Percentiles rank a stretch among this genome's conserved stretches.
phyloP scores from a whole-genome alignment of 2,797 vertebrate species.

The Arnoldichthys spilopterus region DNA sequence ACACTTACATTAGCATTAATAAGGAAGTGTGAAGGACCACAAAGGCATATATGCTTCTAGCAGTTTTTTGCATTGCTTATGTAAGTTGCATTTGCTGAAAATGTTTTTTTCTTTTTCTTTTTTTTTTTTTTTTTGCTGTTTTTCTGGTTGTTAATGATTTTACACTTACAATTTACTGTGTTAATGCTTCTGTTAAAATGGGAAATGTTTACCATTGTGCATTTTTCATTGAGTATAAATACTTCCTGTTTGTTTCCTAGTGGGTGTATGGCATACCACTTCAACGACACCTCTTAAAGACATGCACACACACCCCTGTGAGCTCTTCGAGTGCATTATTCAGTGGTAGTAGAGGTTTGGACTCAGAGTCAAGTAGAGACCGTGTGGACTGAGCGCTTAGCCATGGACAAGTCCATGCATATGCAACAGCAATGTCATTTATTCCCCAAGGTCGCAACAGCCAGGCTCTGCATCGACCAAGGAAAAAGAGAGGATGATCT shows the following conservation, averaged over 20 bases:
- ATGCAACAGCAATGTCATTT: constrained; percentile 46
- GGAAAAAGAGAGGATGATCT: constrained; percentile 14
- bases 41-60: too few relatives aligned
- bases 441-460: constrained; percentile 17
- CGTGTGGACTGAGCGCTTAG: constrained; percentile 46
- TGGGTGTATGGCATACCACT: constrained; percentile 27
- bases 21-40: too few relatives aligned
- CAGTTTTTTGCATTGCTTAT: too few relatives aligned
- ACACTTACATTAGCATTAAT: too few relatives aligned
- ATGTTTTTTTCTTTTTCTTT: too few relatives aligned
- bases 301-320: neutral
- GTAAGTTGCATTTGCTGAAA: too few relatives aligned
- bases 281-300: neutral
- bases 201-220: too few relatives aligned
- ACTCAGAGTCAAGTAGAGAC: constrained; percentile 42
- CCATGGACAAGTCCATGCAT: constrained; percentile 51
- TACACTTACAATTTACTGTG: too few relatives aligned
- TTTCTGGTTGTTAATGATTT: too few relatives aligned
- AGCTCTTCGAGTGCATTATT: constrained; percentile 23
- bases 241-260: constrained; percentile 11
- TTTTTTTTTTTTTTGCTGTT: too few relatives aligned
- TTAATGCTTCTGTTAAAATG: too few relatives aligned
- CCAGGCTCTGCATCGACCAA: constrained; percentile 3
- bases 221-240: too few relatives aligned
- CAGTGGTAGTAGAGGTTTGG: constrained; percentile 15